phyloP scores from a whole-genome alignment of 1,140 invertebrate species.

The Linepithema humile region DNA sequence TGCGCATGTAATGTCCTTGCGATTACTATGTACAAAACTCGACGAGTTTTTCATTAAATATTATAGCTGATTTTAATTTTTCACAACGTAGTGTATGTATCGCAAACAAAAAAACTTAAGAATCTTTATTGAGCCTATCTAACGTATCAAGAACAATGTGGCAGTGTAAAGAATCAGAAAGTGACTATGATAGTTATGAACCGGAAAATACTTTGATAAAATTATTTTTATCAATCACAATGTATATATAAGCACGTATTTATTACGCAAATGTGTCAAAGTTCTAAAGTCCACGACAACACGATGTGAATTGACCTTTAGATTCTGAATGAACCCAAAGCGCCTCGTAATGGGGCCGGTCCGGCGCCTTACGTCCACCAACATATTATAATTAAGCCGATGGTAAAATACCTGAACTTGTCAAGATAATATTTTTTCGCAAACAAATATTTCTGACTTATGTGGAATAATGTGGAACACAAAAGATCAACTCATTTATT shows the following conservation, averaged over 20 bases:
- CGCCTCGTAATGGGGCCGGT: not conserved
- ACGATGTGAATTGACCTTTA: slow-evolving; percentile 1
- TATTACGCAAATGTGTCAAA: not conserved
- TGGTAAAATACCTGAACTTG: not conserved
- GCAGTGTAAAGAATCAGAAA: too few relatives aligned
- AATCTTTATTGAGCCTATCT: not conserved
- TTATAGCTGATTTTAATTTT: not conserved
- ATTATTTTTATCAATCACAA: not conserved
- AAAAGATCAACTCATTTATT: not conserved
- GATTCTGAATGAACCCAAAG: not conserved
- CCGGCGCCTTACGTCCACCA: not conserved
- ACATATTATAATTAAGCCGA: slow-evolving; percentile 11
- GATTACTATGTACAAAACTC: not conserved
- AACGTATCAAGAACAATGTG: not conserved
- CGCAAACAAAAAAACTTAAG: too few relatives aligned
- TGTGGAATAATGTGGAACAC: not conserved
- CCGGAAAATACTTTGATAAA: too few relatives aligned
- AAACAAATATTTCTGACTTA: not conserved
- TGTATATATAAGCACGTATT: not conserved
- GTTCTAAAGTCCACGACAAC: not conserved
- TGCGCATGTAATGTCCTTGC: not conserved
- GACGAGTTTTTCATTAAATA: not conserved
- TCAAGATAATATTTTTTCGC: not conserved
- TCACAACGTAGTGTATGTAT: too few relatives aligned
- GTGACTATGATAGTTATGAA: too few relatives aligned